Conservation (phyloP, 2,888 invertebrate species). For the Amphipoea oculea region DNA sequence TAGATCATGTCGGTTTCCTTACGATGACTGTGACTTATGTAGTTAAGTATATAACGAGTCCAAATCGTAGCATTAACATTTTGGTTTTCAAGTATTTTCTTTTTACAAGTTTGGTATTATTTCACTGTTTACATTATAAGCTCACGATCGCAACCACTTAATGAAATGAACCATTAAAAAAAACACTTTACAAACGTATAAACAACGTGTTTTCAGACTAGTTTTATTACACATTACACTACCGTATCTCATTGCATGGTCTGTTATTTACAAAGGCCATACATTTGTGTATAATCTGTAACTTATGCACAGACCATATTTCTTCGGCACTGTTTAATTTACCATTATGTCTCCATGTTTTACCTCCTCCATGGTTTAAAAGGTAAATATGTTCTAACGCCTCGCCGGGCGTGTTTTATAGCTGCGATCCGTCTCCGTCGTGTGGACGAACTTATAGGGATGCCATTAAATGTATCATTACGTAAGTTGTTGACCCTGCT, state of each 20-base stretch:
- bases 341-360: constrained; percentile 2
- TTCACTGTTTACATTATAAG: background rate
- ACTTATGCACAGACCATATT: background rate
- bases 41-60: too few species aligned
- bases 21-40: background rate
- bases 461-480: constrained; percentile 40
- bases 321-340: background rate
- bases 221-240: background rate
- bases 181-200: background rate
- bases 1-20: background rate
- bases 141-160: too few species aligned
- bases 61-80: too few species aligned
- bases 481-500: constrained; percentile 2
- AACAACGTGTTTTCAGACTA: too few species aligned
- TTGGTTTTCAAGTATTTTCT: background rate
- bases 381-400: constrained; percentile 51
- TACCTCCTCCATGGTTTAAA: constrained; percentile 13
- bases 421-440: constrained; percentile 45
- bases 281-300: background rate
- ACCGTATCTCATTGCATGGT: background rate
- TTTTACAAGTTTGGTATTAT: too few species aligned
- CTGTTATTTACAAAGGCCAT: background rate
- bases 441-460: constrained; percentile 35
- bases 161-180: background rate
- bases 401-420: constrained; percentile 43